Base-by-base conservation (phyloP, 1,140 invertebrate genomes). In the Caenorhabditis briggsae region DNA sequence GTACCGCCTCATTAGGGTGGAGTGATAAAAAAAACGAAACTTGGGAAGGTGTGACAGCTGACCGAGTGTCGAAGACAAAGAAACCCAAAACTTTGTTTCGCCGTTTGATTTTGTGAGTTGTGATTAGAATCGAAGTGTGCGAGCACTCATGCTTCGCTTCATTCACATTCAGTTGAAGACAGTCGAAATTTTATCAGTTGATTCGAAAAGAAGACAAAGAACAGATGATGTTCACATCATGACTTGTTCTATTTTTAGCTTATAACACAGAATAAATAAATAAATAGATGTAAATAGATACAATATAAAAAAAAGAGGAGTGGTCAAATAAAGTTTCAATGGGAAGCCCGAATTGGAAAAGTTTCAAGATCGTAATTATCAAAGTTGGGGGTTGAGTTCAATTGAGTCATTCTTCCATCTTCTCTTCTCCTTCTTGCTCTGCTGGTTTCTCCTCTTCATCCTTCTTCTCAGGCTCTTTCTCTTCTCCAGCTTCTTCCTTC, bases 351-450 rank as follows among this genome's bases (percentile, higher is more conserved):
- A 61, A 61, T 5, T 61, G 8, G 23, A 61, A 61, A 61, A 11
- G 9, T 25, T 33, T 61, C 18, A 25, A 61, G 23, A 61, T 61
- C 59, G 25, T 61, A 25, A 23, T 61, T 58, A 58, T 58, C 6
- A 16, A n/a, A n/a, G n/a, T 61, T 33, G 11, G 23, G n/a, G n/a
- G 16, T 58, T 14, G 16, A 18, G 25, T 61, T 11, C 5, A 53
- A 14, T 53, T 14, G 50, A 53, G 3, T 33, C 25, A 61, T 61
- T 61, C 59, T 61, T 61, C 59, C 59, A 65, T 82, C 43, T 88
- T 88, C 59, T 82, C 86, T 25, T 87, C 56, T 33, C 33, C 33
- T 33, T 33, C 33, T 33, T 33, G 33, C 41, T 82, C 86, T 83
- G 86, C 41, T 53, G 25, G 61, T 82, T 88, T 84, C 53, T 74